A percentile compares a stretch with the other conserved stretches of the same genome.
Evolutionary conservation across 1,140 invertebrate genomes (phyloP).

Genomic region (Diploscapter pachys): DNA sequence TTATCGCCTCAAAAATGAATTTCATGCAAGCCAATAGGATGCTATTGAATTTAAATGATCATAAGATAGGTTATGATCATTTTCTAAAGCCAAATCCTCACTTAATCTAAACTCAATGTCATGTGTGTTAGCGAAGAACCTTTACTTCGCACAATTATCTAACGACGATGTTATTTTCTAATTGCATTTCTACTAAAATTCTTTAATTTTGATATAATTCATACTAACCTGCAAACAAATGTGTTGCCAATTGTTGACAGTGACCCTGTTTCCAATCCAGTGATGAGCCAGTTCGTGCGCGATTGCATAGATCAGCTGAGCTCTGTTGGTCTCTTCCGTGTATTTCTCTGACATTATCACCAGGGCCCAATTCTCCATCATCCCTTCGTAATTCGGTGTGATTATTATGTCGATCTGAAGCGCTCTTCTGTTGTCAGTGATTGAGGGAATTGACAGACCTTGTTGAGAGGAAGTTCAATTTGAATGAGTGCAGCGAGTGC

Average conservation of each 20-base stretch:
- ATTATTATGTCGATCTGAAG: conserved; percentile 31
- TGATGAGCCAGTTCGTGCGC: conserved; percentile 36
- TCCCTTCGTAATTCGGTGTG: conserved; percentile 26
- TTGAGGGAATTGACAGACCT: conserved; percentile 1
- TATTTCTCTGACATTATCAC: conserved; percentile 22
- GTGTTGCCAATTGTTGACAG: conserved; percentile 22
- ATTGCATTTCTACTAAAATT: not conserved
- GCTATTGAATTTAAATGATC: too few species aligned
- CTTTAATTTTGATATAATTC: not conserved
- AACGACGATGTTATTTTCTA: not conserved
- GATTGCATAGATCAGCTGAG: conserved; percentile 29
- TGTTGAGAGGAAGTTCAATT: conserved; percentile 28
- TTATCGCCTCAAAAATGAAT: too few species aligned
- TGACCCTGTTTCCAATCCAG: conserved; percentile 32
- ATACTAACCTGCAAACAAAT: conserved; percentile 31
- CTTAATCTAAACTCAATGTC: not conserved
- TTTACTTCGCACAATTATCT: not conserved
- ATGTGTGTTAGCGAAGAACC: not conserved
- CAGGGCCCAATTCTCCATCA: conserved; percentile 37
- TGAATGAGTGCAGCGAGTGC: conserved; percentile 17
- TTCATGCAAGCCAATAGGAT: too few species aligned
- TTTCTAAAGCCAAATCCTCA: not conserved
- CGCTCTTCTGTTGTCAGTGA: not conserved
- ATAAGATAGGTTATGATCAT: not conserved
- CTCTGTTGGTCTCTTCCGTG: conserved; percentile 20